Evolutionary conservation across 2,797 vertebrate species (phyloP).

Genomic region (Artibeus jamaicensis): DNA sequence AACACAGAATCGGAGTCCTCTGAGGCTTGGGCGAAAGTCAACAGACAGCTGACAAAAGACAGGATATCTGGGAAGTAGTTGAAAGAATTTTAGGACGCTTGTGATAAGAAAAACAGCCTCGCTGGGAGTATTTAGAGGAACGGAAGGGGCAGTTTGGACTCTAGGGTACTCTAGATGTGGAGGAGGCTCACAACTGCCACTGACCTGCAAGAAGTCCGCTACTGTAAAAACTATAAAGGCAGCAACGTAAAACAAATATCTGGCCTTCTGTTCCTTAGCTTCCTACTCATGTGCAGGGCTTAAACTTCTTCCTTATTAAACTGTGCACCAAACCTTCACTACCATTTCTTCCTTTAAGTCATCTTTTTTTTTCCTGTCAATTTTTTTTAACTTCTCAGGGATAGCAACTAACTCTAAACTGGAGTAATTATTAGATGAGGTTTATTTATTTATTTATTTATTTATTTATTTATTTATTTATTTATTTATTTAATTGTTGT

Average conservation of each 20-base stretch:
- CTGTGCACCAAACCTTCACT: not conserved
- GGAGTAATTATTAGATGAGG: not conserved
- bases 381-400: not conserved
- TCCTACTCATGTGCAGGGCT: not conserved
- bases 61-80: not conserved
- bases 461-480: no score
- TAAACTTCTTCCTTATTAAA: not conserved
- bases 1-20: not conserved
- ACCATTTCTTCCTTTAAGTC: not conserved
- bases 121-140: not conserved
- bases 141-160: not conserved
- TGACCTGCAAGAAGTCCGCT: not conserved
- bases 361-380: not conserved
- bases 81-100: not conserved
- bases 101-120: not conserved
- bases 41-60: not conserved
- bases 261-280: not conserved
- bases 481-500: no score
- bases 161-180: not conserved
- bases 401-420: not conserved
- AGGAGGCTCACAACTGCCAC: not conserved
- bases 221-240: not conserved
- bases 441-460: no score
- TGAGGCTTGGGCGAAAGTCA: not conserved
- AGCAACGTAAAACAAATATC: not conserved